A percentile compares a stretch with the other conserved stretches of the same genome.
phyloP scores from a whole-genome alignment of 2,888 invertebrate genomes.

The Eilema griseolum region DNA sequence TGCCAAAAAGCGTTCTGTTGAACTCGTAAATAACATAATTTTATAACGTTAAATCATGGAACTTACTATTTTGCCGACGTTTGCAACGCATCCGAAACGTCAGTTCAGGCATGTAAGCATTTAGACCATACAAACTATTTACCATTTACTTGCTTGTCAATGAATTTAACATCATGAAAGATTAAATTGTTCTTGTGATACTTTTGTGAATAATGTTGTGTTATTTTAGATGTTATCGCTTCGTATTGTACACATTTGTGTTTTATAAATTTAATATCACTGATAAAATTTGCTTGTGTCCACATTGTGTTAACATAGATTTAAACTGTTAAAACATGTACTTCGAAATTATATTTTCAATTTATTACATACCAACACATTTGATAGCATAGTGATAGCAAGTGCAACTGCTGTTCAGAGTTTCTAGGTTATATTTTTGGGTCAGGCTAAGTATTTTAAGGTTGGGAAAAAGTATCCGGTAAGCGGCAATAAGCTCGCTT shows the following conservation, averaged over 20 bases:
- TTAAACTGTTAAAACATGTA: constrained; percentile 1
- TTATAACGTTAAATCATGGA: too few relatives aligned
- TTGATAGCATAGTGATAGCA: not conserved
- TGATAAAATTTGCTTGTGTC: not conserved
- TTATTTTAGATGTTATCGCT: constrained; percentile 4
- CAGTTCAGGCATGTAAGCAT: too few relatives aligned
- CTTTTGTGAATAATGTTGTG: not conserved
- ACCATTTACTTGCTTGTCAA: too few relatives aligned
- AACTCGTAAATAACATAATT: too few relatives aligned
- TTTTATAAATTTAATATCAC: not conserved
- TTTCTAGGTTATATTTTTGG: not conserved
- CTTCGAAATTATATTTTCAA: not conserved
- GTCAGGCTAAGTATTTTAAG: not conserved
- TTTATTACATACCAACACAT: not conserved
- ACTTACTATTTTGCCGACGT: too few relatives aligned
- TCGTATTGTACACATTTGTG: not conserved
- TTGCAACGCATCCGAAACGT: too few relatives aligned
- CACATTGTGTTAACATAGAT: not conserved
- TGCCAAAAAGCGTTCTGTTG: too few relatives aligned
- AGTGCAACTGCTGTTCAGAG: not conserved
- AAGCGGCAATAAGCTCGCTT: too few relatives aligned
- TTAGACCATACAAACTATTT: too few relatives aligned
- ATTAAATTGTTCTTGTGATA: not conserved
- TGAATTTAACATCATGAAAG: not conserved
- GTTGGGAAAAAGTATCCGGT: not conserved